Evolutionary conservation across 2,888 invertebrate genomes (phyloP), one percentile per base, ranked within the genome.

Genomic region (Drosophila nr. perissopoda): DNA sequence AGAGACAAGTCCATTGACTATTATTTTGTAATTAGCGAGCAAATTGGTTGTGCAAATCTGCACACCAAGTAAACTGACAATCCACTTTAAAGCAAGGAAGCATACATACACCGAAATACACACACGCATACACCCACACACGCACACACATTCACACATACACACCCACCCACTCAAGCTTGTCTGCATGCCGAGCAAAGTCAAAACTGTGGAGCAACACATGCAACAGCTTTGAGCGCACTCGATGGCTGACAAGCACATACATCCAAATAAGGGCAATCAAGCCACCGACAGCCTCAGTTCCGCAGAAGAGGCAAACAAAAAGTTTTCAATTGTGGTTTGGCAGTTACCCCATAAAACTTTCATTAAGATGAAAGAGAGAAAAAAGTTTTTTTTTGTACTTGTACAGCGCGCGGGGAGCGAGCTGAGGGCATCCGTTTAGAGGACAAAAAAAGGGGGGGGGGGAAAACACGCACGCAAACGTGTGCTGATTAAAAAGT

Each of bases 341-440:
- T 81, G 80, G 75, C 75, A 82, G 76, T 70, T 65, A 51, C 76
- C 73, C 67, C 64, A 42, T 72, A 66, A 82, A 82, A 83, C 68
- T 82, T 82, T 82, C 80, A 82, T 83, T 82, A 82, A 82, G 81
- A 83, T 83, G 80, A 80, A 81, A 80, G 83, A 76, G 73, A 79
- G 71, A 58, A 62, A 61, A 73, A 77, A 82, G 61, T 70, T 57
- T 25, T 2, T 2, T 56, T n/a, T 27, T 13, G 10, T 38, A 16
- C 38, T 66, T 34, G 53, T 45, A 21, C 40, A 34, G 25, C 38
- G 45, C 58, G n/a, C 38, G 49, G 52, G 21, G n/a, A 31, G 29
- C 54, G 33, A 52, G 51, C 45, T 61, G 56, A 45, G 42, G 48
- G 54, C 18, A 64, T 66, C 57, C 66, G 63, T 58, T 76, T 69